Percentiles rank a stretch among this genome's conserved stretches.
Evolutionary conservation across 1,140 invertebrate species (phyloP).

Genomic region (Semibalanus balanoides): DNA sequence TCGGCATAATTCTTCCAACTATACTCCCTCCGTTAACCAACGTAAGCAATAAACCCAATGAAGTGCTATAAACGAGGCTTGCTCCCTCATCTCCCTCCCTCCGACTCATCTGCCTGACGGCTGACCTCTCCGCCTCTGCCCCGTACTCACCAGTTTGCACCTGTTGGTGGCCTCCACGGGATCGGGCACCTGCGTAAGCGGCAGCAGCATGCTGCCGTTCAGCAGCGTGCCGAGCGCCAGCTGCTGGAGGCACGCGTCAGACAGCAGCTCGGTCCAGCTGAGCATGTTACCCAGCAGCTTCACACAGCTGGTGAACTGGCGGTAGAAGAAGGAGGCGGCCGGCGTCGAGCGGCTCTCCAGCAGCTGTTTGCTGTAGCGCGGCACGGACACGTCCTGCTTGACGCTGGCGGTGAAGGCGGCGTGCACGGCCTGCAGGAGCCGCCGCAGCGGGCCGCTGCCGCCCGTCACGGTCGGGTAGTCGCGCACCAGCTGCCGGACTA

Average conservation of each 20-base stretch:
- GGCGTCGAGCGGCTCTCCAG: not conserved
- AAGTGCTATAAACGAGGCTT: too few species aligned
- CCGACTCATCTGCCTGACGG: too few species aligned
- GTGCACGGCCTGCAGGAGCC: not conserved
- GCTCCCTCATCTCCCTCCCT: too few species aligned
- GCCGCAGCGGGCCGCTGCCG: not conserved
- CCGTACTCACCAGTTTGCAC: not conserved
- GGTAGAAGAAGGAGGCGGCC: not conserved
- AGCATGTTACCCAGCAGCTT: slow-evolving; percentile 6
- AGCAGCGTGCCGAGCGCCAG: not conserved
- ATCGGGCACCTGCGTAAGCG: not conserved
- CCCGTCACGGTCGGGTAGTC: not conserved
- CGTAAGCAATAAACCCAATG: too few species aligned
- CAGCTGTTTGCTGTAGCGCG: not conserved
- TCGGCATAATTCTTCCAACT: too few species aligned
- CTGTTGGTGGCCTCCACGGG: not conserved
- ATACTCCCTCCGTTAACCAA: too few species aligned
- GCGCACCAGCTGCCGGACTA: not conserved
- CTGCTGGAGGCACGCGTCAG: not conserved
- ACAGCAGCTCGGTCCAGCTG: not conserved
- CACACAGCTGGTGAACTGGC: not conserved
- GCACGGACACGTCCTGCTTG: not conserved
- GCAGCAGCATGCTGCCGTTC: not conserved
- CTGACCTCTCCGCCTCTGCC: not conserved
- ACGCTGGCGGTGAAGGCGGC: not conserved